Conservation (phyloP, 2,888 invertebrate genomes). For the Unio pictorum region DNA sequence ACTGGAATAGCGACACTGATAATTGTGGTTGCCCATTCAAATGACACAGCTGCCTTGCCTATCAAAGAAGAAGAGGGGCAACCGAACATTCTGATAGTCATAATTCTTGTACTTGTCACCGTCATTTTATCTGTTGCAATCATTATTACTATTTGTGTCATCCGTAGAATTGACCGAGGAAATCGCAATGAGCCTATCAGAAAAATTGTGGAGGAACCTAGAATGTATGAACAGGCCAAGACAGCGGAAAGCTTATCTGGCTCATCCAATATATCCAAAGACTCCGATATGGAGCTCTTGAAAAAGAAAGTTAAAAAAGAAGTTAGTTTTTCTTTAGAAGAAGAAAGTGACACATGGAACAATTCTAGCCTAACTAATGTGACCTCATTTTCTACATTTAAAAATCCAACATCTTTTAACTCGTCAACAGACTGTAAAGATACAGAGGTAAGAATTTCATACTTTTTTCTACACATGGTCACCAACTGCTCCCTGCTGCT, state of each 20-base stretch:
- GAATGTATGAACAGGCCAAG: conserved; percentile 24
- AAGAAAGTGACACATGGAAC: conserved; percentile 45
- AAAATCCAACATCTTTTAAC: conserved; percentile 39
- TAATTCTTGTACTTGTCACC: conserved; percentile 52
- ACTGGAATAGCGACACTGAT: conserved; percentile 44
- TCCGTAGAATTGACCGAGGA: conserved; percentile 47
- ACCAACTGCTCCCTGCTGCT: too few relatives aligned
- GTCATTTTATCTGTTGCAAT: conserved; percentile 54
- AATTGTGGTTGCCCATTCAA: conserved; percentile 40
- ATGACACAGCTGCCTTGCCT: conserved; percentile 36
- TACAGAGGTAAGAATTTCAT: conserved; percentile 43
- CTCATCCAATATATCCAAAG: conserved; percentile 31
- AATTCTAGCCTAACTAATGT: conserved; percentile 53
- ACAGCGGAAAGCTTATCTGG: conserved; percentile 40
- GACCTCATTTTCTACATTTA: conserved; percentile 54
- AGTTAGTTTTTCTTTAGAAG: conserved; percentile 61
- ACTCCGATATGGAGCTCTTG: conserved; percentile 43
- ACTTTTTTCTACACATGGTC: not conserved
- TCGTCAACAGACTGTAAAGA: conserved; percentile 48
- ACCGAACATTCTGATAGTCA: conserved; percentile 53
- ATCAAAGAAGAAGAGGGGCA: conserved; percentile 35
- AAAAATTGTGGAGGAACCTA: conserved; percentile 32
- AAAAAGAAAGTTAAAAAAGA: conserved; percentile 58
- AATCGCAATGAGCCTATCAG: conserved; percentile 21
- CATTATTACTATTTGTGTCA: conserved; percentile 50